Conservation (phyloP, 1,140 invertebrate genomes). For the Meteorus sp. region DNA sequence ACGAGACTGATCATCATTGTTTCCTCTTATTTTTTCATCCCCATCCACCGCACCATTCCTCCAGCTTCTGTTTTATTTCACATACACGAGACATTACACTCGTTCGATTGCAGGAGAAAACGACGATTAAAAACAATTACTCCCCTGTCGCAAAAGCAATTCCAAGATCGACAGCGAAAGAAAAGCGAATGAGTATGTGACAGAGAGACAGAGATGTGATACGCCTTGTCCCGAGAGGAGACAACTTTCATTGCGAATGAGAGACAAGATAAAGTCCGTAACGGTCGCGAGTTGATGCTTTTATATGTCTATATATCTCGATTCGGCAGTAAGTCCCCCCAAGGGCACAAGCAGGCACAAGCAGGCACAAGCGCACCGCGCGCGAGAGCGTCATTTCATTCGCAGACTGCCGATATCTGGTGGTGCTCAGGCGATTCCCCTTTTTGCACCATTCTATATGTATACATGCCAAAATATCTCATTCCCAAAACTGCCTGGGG, state of each 20-base stretch:
- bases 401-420: conserved; percentile 58
- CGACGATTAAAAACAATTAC: conserved; percentile 18
- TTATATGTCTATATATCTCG: too few relatives aligned
- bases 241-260: background rate
- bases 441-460: background rate
- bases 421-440: background rate
- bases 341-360: conserved; percentile 24
- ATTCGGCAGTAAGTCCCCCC: conserved; percentile 29
- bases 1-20: conserved; percentile 14
- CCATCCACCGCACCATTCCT: background rate
- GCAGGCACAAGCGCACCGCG: conserved; percentile 16
- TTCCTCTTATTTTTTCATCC: too few relatives aligned
- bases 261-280: conserved; percentile 1
- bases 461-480: conserved; percentile 34
- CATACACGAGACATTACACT: too few relatives aligned
- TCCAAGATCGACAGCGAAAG: conserved; percentile 6
- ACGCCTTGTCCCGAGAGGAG: background rate
- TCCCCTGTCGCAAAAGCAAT: conserved; percentile 6
- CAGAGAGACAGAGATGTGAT: background rate
- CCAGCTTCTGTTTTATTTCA: background rate
- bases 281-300: too few relatives aligned
- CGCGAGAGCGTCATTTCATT: conserved; percentile 57
- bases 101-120: conserved; percentile 6
- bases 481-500: conserved; percentile 57
- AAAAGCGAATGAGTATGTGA: background rate